Conservation (phyloP, 1,140 invertebrate genomes). For the Leptinotarsa defecta region DNA sequence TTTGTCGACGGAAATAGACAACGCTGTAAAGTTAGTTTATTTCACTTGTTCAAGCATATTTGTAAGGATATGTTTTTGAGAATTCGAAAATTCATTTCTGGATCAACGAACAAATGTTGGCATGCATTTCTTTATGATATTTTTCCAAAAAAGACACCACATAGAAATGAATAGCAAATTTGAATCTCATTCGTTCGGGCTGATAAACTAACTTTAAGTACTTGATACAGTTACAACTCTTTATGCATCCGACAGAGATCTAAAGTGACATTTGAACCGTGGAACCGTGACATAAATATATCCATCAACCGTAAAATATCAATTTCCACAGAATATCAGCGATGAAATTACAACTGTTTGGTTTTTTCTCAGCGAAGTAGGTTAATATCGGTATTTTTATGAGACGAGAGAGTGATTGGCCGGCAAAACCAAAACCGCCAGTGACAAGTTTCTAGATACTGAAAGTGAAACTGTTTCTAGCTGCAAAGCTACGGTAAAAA, state of each 20-base stretch:
- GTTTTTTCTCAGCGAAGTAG: background rate
- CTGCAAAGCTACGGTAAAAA: background rate
- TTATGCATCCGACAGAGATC: background rate
- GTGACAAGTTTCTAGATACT: background rate
- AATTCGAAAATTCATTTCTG: too few relatives aligned
- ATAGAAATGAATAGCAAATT: background rate
- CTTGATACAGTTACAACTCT: background rate
- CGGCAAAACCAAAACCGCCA: background rate
- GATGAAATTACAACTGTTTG: conserved; percentile 4
- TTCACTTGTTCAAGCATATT: too few relatives aligned
- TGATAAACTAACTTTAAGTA: too few relatives aligned
- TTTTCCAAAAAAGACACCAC: background rate
- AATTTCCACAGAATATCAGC: background rate
- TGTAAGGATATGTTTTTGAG: too few relatives aligned
- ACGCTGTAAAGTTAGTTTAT: too few relatives aligned
- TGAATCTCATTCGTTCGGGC: background rate
- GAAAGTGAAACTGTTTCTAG: background rate
- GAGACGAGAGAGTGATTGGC: background rate
- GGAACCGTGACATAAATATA: background rate
- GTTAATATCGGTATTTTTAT: conserved; percentile 1
- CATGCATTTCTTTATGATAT: background rate
- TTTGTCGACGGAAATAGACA: too few relatives aligned
- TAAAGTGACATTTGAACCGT: background rate
- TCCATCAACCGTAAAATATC: background rate
- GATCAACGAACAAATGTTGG: too few relatives aligned